These are phyloP conservation scores for Patella vulgata DNA, from an alignment of 1,140 invertebrate genomes.

Conservation along the genomic window DNA sequence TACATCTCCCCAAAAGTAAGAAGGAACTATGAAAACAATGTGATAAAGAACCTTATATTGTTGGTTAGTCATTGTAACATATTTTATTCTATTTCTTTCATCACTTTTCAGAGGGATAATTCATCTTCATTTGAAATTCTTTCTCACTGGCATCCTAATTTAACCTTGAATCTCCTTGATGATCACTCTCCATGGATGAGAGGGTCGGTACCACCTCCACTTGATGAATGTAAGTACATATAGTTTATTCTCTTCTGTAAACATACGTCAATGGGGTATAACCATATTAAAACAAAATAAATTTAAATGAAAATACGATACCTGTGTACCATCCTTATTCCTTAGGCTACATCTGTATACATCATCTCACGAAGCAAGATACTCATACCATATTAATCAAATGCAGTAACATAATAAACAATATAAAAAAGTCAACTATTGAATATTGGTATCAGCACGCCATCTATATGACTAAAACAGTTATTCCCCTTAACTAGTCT, in stretches of 20 bases:
- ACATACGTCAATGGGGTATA: conserved; percentile 31
- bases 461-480: too few species aligned
- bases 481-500: too few species aligned
- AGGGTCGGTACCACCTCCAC: conserved; percentile 84
- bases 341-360: not conserved
- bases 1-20: too few species aligned
- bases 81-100: not conserved
- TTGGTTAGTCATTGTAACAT: not conserved
- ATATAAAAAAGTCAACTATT: too few species aligned
- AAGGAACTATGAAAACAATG: too few species aligned
- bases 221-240: conserved; percentile 83
- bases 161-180: conserved; percentile 94
- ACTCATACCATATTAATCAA: too few species aligned
- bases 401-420: too few species aligned
- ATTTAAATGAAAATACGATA: not conserved
- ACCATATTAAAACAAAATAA: too few species aligned
- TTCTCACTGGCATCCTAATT: conserved; percentile 99
- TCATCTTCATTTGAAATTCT: conserved; percentile 75
- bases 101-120: conserved; percentile 52
- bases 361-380: too few species aligned
- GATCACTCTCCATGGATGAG: conserved; percentile 95
- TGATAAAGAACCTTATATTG: too few species aligned
- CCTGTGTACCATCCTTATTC: not conserved
- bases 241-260: too few species aligned
- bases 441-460: too few species aligned